phyloP scores from a whole-genome alignment of 2,888 invertebrate genomes.

The Caenorhabditis japonica region DNA sequence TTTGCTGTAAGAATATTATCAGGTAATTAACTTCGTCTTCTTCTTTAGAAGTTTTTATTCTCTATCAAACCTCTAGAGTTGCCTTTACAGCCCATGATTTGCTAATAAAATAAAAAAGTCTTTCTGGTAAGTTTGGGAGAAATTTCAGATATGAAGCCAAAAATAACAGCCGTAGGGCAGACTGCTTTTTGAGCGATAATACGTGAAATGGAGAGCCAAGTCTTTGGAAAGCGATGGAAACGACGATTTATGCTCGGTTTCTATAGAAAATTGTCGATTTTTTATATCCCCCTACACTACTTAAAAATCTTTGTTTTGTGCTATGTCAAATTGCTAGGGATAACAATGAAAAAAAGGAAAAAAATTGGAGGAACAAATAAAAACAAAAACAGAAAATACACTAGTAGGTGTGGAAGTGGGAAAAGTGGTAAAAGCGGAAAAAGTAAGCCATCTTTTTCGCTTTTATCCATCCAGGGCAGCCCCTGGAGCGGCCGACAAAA shows the following conservation, averaged over 20 bases:
- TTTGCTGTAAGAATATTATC: slow-evolving; percentile 34
- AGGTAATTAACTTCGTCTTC: too few relatives aligned
- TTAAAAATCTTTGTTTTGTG: slow-evolving; percentile 3
- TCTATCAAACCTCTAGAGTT: slow-evolving; percentile 17
- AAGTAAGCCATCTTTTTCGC: too few relatives aligned
- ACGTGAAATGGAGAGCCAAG: slow-evolving; percentile 11
- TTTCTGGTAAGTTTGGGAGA: too few relatives aligned
- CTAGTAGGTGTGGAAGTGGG: too few relatives aligned
- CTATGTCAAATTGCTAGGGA: too few relatives aligned
- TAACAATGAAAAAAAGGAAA: not conserved
- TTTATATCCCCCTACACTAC: slow-evolving; percentile 24
- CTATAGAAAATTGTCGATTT: slow-evolving; percentile 48
- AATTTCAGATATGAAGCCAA: not conserved
- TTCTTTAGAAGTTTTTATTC: not conserved
- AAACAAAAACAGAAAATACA: not conserved
- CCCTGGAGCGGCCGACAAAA: slow-evolving; percentile 24
- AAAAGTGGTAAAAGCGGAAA: too few relatives aligned
- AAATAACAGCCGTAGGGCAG: slow-evolving; percentile 29
- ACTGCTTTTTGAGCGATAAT: slow-evolving; percentile 24
- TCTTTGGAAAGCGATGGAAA: slow-evolving; percentile 19
- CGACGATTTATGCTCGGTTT: slow-evolving; percentile 45
- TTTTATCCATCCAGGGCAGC: too few relatives aligned
- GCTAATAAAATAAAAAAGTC: too few relatives aligned
- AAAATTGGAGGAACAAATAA: not conserved
- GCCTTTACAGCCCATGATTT: slow-evolving; percentile 38